Evolutionary conservation across 2,797 vertebrate genomes (phyloP), one percentile per base, ranked within the genome.

Genomic region (Lacerta viridis): DNA sequence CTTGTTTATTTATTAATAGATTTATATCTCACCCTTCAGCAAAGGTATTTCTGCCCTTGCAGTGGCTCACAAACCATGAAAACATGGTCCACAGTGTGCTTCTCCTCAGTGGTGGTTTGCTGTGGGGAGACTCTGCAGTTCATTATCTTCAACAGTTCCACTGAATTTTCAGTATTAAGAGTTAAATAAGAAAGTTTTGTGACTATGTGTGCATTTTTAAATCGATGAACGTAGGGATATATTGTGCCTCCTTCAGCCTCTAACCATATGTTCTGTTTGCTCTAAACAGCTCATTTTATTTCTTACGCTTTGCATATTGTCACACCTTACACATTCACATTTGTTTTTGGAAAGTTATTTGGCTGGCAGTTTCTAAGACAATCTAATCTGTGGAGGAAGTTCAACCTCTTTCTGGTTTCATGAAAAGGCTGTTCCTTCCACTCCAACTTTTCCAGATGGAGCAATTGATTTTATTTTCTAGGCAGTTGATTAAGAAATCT

Each of bases 391-490:
- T 91, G 94, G 91, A 90, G 88, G 94, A 93, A 92, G 84, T 95
- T 88, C 87, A 90, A 87, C 90, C 91, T 89, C 89, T 96, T 95
- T 95, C 87, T 94, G 90, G 90, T 91, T 94, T 94, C 93, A 94
- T 93, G 91, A 94, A 95, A 94, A 91, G 86, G 11, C 87, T 93
- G n/a, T 94, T 95, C 93, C 85, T 74, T 94, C 89, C 87, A 94
- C 91, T 72, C 18, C 91, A 64, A 88, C 88, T 87, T 55, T 91
- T 93, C 93, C 92, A 96, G 94, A 93, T 92, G 93, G 93, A 94
- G 93, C 90, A 94, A 93, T 93, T 94, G 88, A 93, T 94, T 93
- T 89, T 39, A 83, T 94, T 95, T 94, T 94, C 89, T 91, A 93
- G 87, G 90, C 93, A 92, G 93, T 93, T 94, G 93, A 94, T 95